phyloP scores from a whole-genome alignment of 2,797 vertebrate genomes.

The Momotus momota region DNA sequence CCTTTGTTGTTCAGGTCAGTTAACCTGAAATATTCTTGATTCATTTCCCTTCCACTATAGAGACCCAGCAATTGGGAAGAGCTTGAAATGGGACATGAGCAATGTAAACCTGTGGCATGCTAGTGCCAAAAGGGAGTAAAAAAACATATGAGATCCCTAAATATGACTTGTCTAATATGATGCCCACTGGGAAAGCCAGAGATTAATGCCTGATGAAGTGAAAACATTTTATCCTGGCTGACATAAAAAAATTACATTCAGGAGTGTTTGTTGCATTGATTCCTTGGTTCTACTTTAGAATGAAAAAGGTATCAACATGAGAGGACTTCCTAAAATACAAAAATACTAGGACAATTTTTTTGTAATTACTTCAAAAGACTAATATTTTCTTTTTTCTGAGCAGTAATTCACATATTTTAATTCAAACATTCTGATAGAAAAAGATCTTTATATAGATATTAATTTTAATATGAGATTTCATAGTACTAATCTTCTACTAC shows the following conservation, averaged over 20 bases:
- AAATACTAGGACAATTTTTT: neutral
- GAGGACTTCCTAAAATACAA: neutral
- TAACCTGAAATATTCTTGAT: neutral
- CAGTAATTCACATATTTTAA: neutral
- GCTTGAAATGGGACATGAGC: neutral
- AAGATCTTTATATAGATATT: neutral
- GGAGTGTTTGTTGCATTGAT: neutral
- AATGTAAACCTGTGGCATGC: neutral
- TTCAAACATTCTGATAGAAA: neutral
- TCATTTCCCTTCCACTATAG: neutral
- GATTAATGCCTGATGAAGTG: neutral
- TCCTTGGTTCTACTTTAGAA: neutral
- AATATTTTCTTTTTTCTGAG: neutral
- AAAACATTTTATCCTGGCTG: neutral
- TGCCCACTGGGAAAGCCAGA: neutral
- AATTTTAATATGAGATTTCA: neutral
- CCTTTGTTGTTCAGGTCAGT: accelerated
- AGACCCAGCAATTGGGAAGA: neutral
- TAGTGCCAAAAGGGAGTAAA: neutral
- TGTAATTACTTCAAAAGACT: neutral
- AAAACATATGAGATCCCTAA: neutral
- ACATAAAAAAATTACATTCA: neutral
- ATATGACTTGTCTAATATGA: neutral
- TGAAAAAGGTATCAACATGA: neutral
- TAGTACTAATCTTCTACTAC: neutral